These are phyloP conservation scores for Pseudococcus longispinus DNA, from an alignment of 2,888 invertebrate genomes.

Conservation along the genomic window DNA sequence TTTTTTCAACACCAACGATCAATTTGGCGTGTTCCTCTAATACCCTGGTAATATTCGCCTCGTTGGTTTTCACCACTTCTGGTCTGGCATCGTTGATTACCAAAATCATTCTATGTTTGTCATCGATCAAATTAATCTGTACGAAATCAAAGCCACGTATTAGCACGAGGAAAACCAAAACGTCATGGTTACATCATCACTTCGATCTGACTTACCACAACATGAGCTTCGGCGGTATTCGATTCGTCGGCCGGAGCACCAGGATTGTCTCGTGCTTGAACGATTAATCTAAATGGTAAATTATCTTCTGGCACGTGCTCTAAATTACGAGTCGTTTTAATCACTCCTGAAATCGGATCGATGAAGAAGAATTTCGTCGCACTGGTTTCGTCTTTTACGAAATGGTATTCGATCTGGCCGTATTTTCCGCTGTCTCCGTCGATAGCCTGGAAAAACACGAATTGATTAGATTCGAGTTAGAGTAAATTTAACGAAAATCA, in stretches of 20 bases:
- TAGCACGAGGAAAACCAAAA: background rate
- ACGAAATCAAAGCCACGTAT: background rate
- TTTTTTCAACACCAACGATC: conserved; percentile 80
- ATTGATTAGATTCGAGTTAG: background rate
- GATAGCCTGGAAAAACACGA: conserved; percentile 70
- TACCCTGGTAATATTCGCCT: conserved; percentile 68
- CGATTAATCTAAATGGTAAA: conserved; percentile 77
- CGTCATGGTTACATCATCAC: background rate
- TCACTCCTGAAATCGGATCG: conserved; percentile 76
- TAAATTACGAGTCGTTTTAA: conserved; percentile 77
- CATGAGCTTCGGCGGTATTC: conserved; percentile 70
- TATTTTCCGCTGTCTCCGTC: conserved; percentile 86
- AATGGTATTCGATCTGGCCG: conserved; percentile 77
- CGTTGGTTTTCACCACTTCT: conserved; percentile 71
- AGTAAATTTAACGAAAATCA: background rate
- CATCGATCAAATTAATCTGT: conserved; percentile 79
- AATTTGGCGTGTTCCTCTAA: conserved; percentile 78
- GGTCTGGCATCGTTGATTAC: conserved; percentile 78
- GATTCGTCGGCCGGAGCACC: conserved; percentile 68
- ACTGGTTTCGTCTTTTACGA: conserved; percentile 63
- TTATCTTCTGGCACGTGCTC: conserved; percentile 70
- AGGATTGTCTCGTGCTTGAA: conserved; percentile 79
- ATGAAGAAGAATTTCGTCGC: conserved; percentile 74
- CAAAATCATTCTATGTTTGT: conserved; percentile 78
- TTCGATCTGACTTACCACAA: conserved; percentile 67